Base-by-base conservation (phyloP, 2,888 invertebrate genomes). In the Cerastis rubricosa region DNA sequence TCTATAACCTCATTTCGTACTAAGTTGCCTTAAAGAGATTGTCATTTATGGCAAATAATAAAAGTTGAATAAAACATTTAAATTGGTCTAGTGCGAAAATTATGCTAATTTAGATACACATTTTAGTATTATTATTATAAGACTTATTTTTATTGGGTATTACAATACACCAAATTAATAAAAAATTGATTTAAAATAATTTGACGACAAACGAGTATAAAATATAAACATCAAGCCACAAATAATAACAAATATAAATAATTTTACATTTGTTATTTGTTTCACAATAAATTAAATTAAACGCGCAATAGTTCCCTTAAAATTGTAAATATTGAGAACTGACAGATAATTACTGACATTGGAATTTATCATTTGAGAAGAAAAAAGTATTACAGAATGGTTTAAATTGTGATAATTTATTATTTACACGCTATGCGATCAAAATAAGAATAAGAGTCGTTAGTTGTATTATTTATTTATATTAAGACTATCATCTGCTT, bases 271-370 rank as follows among this genome's bases (percentile, higher is more conserved):
- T 25, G 17, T 59, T 40, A 64, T 70, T 75, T 70, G 11, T 54
- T 61, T 47, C 57, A 81, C 14, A 57, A 70, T 70, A 63, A 61
- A 49, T 61, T 65, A 54, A 67, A 74, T 47, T 25, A n/a, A 45
- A 57, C 57, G 63, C 47, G n/a, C 17, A 45, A 40, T 40, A 40
- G 40, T 40, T 47, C 40, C 14, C 47, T 40, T 43, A 29, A 57
- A 63, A 66, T 51, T 54, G 19, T 19, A 76, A 49, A 70, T 40
- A 72, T 57, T 66, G 29, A 29, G 29, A 51, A 45, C 35, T 45
- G 11, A 45, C 22, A 45, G 43, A 25, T 45, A 14, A 68, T 76
- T 54, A 59, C 25, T 17, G 25, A 63, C n/a, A 43, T 14, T 43
- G 0, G 17, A 49, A 51, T 29, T 17, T 17, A 47, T 54, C 2